A percentile compares a stretch with the other conserved stretches of the same genome.
phyloP scores from a whole-genome alignment of 2,888 invertebrate genomes.

The Perizoma flavofasciatum region DNA sequence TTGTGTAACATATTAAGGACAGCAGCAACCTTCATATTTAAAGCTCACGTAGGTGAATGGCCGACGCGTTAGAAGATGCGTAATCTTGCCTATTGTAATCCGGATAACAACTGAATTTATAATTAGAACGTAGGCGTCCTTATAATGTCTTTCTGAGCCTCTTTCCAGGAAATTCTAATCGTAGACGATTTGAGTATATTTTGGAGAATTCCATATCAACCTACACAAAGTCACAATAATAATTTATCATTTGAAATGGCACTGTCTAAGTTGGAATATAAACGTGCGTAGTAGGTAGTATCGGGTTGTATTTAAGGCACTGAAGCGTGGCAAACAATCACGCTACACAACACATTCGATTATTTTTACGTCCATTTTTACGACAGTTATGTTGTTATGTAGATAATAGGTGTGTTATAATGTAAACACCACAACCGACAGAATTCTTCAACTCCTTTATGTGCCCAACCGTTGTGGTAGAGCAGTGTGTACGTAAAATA shows the following conservation, averaged over 20 bases:
- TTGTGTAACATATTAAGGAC: neutral
- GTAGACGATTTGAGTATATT: neutral
- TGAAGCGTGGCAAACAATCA: conserved; percentile 5
- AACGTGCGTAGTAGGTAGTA: neutral
- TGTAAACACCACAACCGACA: too few relatives aligned
- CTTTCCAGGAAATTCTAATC: neutral
- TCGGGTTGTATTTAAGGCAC: neutral
- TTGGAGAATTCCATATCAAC: too few relatives aligned
- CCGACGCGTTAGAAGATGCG: conserved; percentile 9
- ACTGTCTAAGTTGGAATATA: neutral
- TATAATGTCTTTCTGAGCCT: conserved; percentile 3
- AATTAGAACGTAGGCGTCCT: conserved; percentile 13
- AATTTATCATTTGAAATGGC: neutral
- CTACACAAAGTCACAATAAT: too few relatives aligned
- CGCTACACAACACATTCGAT: conserved; percentile 3
- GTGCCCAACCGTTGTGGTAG: too few relatives aligned
- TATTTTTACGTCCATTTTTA: conserved; percentile 2
- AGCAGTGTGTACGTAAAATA: too few relatives aligned
- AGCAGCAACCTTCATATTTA: neutral
- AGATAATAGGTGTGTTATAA: too few relatives aligned
- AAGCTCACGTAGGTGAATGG: conserved; percentile 11
- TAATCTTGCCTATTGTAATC: neutral
- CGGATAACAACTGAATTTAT: conserved; percentile 9
- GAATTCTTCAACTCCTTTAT: too few relatives aligned
- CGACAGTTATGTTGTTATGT: neutral